Evolutionary conservation across 2,113 vertebrate species (phyloP).

Genomic region (Perca fluviatilis): DNA sequence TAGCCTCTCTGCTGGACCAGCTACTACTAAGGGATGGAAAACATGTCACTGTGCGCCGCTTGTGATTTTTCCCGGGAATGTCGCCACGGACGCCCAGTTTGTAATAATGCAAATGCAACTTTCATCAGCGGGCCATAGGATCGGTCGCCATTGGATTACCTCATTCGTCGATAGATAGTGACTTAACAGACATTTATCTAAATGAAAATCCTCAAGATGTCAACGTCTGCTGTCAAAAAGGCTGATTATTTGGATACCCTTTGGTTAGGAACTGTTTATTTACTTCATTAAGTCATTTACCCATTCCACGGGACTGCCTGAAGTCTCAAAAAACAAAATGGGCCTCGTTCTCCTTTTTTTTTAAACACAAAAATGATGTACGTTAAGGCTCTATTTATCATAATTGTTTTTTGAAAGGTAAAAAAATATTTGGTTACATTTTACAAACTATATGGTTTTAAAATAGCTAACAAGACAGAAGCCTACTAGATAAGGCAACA

Average conservation of each 20-base stretch:
- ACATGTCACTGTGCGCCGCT: no score
- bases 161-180: no score
- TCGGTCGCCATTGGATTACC: no score
- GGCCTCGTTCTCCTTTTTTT: no score
- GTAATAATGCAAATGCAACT: no score
- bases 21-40: no score
- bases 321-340: neutral
- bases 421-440: slow-evolving; percentile 59
- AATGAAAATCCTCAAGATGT: no score
- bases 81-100: no score
- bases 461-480: neutral
- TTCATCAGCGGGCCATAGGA: no score
- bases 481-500: neutral
- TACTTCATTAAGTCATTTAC: neutral
- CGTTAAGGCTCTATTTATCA: slow-evolving; percentile 40
- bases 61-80: no score
- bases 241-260: neutral
- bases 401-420: slow-evolving; percentile 45
- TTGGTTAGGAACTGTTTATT: neutral
- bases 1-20: no score
- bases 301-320: neutral
- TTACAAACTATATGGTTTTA: slow-evolving; percentile 33
- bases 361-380: neutral
- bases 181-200: no score
- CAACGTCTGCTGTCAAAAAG: neutral